Evolutionary conservation across 2,113 vertebrate genomes (phyloP).

Genomic region (Uropsilus gracilis): DNA sequence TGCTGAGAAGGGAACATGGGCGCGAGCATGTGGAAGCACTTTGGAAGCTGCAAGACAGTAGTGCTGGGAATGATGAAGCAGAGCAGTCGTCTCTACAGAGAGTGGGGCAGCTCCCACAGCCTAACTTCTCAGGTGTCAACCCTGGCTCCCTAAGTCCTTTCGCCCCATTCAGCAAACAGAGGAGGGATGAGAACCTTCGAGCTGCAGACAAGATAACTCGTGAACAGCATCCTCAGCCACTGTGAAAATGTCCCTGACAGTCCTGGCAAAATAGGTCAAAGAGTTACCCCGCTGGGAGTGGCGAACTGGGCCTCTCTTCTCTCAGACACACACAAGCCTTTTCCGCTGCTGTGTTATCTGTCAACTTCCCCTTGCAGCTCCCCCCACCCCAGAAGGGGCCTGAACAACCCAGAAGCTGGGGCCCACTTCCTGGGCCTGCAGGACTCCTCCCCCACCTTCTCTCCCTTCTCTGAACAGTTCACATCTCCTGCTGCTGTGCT

Average conservation of each 20-base stretch:
- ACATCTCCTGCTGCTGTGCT: neutral
- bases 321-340: neutral
- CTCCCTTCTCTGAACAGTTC: neutral
- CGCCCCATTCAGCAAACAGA: neutral
- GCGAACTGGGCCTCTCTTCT: too few relatives aligned
- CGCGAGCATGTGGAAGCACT: neutral
- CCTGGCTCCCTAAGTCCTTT: neutral
- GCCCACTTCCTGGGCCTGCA: constrained; percentile 50
- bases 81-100: neutral
- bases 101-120: neutral
- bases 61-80: neutral
- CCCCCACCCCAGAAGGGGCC: neutral
- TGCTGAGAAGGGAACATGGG: neutral
- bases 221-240: neutral
- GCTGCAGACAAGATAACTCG: neutral
- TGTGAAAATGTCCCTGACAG: neutral
- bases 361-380: neutral
- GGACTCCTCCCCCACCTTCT: neutral
- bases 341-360: neutral
- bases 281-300: neutral
- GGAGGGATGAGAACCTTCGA: neutral
- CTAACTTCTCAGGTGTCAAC: neutral
- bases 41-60: neutral
- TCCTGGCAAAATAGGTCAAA: neutral
- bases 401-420: neutral